Percentiles rank a stretch among this genome's conserved stretches.
phyloP scores from a whole-genome alignment of 2,888 invertebrate genomes.

The Hedychridium roseum region DNA sequence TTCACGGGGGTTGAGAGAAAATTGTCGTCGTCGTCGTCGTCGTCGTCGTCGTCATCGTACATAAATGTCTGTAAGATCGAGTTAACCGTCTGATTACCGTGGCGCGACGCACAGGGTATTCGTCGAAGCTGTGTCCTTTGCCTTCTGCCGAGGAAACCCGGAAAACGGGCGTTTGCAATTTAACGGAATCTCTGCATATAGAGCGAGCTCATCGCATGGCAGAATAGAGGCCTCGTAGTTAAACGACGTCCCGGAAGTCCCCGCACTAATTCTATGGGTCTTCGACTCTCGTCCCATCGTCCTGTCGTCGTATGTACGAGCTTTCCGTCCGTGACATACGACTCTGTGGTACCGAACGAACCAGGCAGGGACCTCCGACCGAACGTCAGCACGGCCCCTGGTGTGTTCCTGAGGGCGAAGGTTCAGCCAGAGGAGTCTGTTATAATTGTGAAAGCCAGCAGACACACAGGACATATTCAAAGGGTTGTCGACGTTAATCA shows the following conservation, averaged over 20 bases:
- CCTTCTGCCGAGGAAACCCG: too few relatives aligned
- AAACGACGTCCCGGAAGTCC: conserved; percentile 50
- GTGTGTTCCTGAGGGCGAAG: conserved; percentile 21
- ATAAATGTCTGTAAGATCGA: conserved; percentile 27
- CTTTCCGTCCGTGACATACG: conserved; percentile 4
- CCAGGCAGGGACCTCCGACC: conserved; percentile 19
- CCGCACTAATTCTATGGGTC: conserved; percentile 47
- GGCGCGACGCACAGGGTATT: conserved; percentile 21
- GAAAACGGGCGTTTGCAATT: conserved; percentile 50
- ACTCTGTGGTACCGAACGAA: conserved; percentile 4
- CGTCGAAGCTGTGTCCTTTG: too few relatives aligned
- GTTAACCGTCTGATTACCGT: conserved; percentile 38
- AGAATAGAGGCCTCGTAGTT: conserved; percentile 35
- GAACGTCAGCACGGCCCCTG: conserved; percentile 22
- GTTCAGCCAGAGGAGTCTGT: conserved; percentile 21
- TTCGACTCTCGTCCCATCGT: conserved; percentile 26
- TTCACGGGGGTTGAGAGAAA: too few relatives aligned
- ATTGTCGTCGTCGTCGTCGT: too few relatives aligned
- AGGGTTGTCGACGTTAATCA: too few relatives aligned
- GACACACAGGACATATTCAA: background rate
- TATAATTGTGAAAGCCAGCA: conserved; percentile 24
- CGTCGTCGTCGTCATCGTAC: conserved; percentile 28
- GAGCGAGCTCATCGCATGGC: conserved; percentile 51
- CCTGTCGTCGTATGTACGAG: conserved; percentile 5
- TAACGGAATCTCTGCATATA: conserved; percentile 57